Conservation (phyloP, 2,888 invertebrate species). For the Harpalus rufipes region DNA sequence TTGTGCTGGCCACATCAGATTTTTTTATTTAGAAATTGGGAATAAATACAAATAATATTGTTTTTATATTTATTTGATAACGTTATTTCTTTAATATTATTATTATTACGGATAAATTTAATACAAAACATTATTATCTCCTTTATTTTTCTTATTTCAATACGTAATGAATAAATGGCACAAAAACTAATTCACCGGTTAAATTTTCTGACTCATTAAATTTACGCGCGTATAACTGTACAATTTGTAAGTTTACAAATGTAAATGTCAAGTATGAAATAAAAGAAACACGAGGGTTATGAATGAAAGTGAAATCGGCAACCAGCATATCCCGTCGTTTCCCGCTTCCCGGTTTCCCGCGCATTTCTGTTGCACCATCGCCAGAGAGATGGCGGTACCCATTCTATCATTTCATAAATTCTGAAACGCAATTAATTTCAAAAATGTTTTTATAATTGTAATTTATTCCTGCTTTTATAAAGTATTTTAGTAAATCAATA, state of each 20-base stretch:
- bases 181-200: not conserved
- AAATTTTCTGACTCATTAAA: constrained; percentile 33
- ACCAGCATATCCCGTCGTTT: constrained; percentile 37
- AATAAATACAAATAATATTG: too few species aligned
- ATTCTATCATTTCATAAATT: not conserved
- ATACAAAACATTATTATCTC: not conserved
- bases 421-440: not conserved
- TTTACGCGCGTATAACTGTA: constrained; percentile 25
- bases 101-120: not conserved
- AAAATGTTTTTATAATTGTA: too few species aligned
- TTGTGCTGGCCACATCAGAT: too few species aligned
- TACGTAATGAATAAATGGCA: not conserved
- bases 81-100: constrained; percentile 1
- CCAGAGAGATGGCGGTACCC: constrained; percentile 7
- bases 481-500: too few species aligned
- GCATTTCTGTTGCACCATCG: not conserved
- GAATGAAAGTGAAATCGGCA: constrained; percentile 36
- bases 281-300: constrained; percentile 32
- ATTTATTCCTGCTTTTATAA: too few species aligned
- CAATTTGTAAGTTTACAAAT: constrained; percentile 23
- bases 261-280: constrained; percentile 34
- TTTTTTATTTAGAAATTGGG: too few species aligned
- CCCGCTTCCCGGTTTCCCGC: constrained; percentile 33
- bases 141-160: not conserved
- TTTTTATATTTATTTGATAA: too few species aligned